Conservation (phyloP, 2,888 invertebrate genomes). For the Ephialtes manifestator region DNA sequence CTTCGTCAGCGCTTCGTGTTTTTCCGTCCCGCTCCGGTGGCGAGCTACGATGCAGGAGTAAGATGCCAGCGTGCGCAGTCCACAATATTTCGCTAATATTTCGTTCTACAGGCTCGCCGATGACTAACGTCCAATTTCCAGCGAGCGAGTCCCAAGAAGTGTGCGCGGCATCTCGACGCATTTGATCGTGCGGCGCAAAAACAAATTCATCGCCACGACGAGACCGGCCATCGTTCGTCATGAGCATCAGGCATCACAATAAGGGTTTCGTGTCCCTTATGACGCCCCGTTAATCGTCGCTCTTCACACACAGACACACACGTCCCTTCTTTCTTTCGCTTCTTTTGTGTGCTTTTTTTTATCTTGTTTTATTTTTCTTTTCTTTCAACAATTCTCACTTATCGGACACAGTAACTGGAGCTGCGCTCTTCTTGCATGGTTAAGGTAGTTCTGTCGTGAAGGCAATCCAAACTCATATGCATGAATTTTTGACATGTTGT, state of each 20-base stretch:
- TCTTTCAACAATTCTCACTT: slow-evolving; percentile 71
- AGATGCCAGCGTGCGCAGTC: not conserved
- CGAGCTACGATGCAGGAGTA: slow-evolving; percentile 27
- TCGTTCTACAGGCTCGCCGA: slow-evolving; percentile 24
- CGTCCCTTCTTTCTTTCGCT: not conserved
- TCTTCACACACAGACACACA: not conserved
- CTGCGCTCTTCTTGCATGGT: slow-evolving; percentile 38
- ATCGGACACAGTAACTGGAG: not conserved
- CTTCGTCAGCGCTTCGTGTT: slow-evolving; percentile 1
- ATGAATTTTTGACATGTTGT: too few relatives aligned
- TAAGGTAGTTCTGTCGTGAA: too few relatives aligned
- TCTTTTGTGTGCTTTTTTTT: too few relatives aligned
- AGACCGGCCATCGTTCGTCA: slow-evolving; percentile 18
- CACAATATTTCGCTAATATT: slow-evolving; percentile 39
- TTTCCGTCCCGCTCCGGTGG: not conserved
- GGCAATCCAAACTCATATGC: too few relatives aligned
- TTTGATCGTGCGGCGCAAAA: slow-evolving; percentile 5
- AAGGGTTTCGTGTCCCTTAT: slow-evolving; percentile 13
- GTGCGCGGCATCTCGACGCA: slow-evolving; percentile 25
- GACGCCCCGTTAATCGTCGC: slow-evolving; percentile 16
- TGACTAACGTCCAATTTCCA: slow-evolving; percentile 57
- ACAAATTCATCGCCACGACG: slow-evolving; percentile 37
- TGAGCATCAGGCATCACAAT: slow-evolving; percentile 1
- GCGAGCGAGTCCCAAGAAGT: slow-evolving; percentile 7
- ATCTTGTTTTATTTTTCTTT: slow-evolving; percentile 28